phyloP scores from a whole-genome alignment of 1,140 invertebrate species.

The Drosophila miranda region DNA sequence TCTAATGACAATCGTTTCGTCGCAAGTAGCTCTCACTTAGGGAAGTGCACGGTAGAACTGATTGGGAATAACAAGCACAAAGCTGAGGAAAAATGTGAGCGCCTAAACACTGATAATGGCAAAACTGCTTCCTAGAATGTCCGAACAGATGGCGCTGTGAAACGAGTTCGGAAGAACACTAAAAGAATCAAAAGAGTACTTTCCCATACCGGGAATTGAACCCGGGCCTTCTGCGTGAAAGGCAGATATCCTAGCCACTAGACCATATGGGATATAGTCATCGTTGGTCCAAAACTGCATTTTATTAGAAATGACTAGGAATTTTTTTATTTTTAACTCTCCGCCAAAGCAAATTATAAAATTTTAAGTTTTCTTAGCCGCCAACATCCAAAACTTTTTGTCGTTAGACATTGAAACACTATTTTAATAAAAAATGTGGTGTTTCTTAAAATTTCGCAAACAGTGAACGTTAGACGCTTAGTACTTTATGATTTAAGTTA shows the following conservation, averaged over 20 bases:
- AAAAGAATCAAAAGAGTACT: conserved; percentile 10
- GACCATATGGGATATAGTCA: conserved; percentile 81
- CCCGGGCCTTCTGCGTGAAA: conserved; percentile 92
- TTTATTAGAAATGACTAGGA: neutral
- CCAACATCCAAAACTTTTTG: too few relatives aligned
- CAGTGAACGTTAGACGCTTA: too few relatives aligned
- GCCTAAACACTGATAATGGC: conserved; percentile 39
- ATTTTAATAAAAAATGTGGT: too few relatives aligned
- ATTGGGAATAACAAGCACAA: conserved; percentile 49
- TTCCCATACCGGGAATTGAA: conserved; percentile 88
- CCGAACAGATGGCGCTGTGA: neutral
- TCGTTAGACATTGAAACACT: too few relatives aligned
- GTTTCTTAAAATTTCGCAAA: too few relatives aligned
- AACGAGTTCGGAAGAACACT: neutral
- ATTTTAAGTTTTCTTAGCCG: too few relatives aligned
- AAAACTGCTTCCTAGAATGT: neutral
- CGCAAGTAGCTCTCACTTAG: neutral
- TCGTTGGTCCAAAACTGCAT: neutral
- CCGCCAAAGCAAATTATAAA: too few relatives aligned
- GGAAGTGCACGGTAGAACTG: conserved; percentile 5
- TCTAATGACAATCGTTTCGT: conserved; percentile 74
- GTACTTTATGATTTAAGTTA: too few relatives aligned
- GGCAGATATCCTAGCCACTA: conserved; percentile 93
- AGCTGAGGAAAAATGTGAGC: conserved; percentile 12
- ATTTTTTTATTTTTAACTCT: too few relatives aligned